phyloP scores from a whole-genome alignment of 2,888 invertebrate species.

The Watsonalla cultraria region DNA sequence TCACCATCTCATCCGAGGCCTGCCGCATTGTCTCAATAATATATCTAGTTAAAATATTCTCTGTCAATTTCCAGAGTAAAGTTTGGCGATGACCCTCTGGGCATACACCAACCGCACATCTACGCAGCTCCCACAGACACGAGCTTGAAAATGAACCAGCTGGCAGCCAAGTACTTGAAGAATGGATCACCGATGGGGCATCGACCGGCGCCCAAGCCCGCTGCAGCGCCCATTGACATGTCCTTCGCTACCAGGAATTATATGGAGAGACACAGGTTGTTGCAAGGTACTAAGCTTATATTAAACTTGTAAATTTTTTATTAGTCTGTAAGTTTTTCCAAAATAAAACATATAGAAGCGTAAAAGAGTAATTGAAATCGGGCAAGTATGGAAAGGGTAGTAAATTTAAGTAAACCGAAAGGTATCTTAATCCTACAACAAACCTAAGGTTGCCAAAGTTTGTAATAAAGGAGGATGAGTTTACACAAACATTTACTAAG shows the following conservation, averaged over 20 bases:
- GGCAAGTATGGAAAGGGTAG: no score
- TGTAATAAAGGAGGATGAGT: no score
- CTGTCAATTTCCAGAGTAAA: conserved; percentile 48
- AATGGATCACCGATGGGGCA: conserved; percentile 19
- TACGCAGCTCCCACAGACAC: conserved; percentile 52
- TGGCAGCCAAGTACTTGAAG: conserved; percentile 68
- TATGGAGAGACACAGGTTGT: conserved; percentile 82
- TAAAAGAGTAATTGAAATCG: no score
- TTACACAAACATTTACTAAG: no score
- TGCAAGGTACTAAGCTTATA: conserved; percentile 52
- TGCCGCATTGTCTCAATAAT: neutral
- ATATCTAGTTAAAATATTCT: neutral
- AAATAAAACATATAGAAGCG: no score
- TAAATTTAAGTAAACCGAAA: no score
- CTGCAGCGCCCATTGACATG: conserved; percentile 74
- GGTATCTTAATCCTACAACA: no score
- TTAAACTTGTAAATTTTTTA: no score
- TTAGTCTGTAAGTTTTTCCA: no score
- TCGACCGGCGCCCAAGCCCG: conserved; percentile 22
- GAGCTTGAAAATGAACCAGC: conserved; percentile 71
- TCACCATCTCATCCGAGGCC: no score
- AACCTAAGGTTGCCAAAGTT: no score
- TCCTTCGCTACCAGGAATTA: conserved; percentile 85
- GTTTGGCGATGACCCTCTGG: conserved; percentile 63
- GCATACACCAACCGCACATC: conserved; percentile 43